Base-by-base conservation (phyloP, 1,140 invertebrate species). In the Cyclina sinensis region DNA sequence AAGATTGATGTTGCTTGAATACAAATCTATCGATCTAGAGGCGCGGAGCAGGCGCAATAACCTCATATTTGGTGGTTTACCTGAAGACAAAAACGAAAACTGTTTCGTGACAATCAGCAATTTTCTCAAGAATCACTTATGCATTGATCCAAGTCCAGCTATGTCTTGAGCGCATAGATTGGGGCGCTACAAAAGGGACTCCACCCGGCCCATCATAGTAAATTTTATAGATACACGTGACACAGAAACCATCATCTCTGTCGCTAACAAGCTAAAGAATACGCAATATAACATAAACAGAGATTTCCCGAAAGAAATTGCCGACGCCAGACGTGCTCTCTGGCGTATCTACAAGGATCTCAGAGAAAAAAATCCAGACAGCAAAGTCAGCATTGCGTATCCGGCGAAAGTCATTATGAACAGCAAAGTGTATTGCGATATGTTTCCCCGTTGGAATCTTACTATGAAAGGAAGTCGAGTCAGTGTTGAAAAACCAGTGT, bases 31-130 rank as follows among this genome's bases (percentile, higher is more conserved):
- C 7, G 78, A 81, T 27, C 3, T 32, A 11, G 48, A 81, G 48
- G 78, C 78, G 14, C 78, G 78, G 21, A 81, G 32, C 46, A 57
- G 78, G 54, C 4, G 78, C 4, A 81, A 81, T 35, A 81, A 81
- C 39, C 51, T 81, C 7, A 62, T 57, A 54, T 59, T 81, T 24
- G 54, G 27, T 24, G 78, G 78, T 2, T 62, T 81, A 46, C 51
- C 11, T 16, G 78, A 81, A 39, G 14, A 14, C 3, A 32, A 51
- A 37, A 21, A 18, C 62, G 78, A 81, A 62, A 46, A 51, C 27
- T 79, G 76, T 54, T 7, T 18, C 14, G 54, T 5, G 11, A 30
- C 37, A 5, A 54, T 79, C 4, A 39, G 4, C 18, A 9, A 65
- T 7, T 79, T 79, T 27, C 18, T 79, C 3, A 30, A 37, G 32